Percentiles rank a stretch among this genome's conserved stretches.
These are phyloP conservation scores for Amblyjoppa fuscipennis DNA, from an alignment of 2,888 invertebrate genomes.

Conservation along the genomic window DNA sequence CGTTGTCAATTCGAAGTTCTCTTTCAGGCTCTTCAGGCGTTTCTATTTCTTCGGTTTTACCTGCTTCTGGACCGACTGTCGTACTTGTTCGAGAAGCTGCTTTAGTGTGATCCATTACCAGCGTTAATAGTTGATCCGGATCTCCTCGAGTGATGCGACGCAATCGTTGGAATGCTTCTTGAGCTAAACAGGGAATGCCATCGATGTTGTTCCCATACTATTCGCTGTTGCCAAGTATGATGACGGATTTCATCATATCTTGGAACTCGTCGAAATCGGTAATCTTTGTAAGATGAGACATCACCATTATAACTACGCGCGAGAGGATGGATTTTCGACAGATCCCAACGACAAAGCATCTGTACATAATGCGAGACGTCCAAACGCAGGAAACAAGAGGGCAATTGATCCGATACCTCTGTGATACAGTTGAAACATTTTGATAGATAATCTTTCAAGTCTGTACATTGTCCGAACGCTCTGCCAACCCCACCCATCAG, in stretches of 20 bases:
- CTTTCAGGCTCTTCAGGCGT: neutral
- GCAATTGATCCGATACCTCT: slow-evolving; percentile 24
- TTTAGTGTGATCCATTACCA: neutral
- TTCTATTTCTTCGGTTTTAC: neutral
- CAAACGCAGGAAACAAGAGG: slow-evolving; percentile 47
- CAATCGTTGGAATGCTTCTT: slow-evolving; percentile 12
- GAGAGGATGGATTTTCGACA: slow-evolving; percentile 43
- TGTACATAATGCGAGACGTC: slow-evolving; percentile 55
- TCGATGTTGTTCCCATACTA: neutral
- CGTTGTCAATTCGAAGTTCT: neutral
- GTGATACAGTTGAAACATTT: slow-evolving; percentile 28
- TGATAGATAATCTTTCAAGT: slow-evolving; percentile 35
- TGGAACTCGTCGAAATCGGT: slow-evolving; percentile 43
- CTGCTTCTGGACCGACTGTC: neutral
- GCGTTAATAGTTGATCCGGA: neutral
- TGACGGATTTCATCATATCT: slow-evolving; percentile 16
- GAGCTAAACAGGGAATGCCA: neutral
- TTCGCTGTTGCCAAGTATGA: slow-evolving; percentile 8
- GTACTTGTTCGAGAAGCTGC: neutral
- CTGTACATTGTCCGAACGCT: slow-evolving; percentile 39
- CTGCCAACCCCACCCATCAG: slow-evolving; percentile 60
- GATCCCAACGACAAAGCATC: slow-evolving; percentile 52
- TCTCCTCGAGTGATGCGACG: slow-evolving; percentile 10
- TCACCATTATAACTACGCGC: slow-evolving; percentile 24
- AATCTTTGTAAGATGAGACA: slow-evolving; percentile 44